Conservation (phyloP, 2,797 vertebrate species). For the Takifugu ocellatus region DNA sequence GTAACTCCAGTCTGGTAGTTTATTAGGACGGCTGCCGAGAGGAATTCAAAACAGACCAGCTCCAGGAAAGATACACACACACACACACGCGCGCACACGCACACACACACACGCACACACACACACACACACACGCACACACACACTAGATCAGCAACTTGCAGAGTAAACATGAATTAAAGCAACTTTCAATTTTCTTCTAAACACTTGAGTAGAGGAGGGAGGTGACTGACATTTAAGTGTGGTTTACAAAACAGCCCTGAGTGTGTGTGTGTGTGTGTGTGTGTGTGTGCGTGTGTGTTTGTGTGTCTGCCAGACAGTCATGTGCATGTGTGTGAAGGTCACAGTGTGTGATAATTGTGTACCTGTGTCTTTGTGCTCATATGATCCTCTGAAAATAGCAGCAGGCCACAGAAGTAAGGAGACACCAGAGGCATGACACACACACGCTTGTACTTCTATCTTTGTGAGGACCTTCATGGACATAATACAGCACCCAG, state of each 20-base stretch:
- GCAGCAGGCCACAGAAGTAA: constrained; percentile 49
- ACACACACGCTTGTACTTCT: constrained; percentile 28
- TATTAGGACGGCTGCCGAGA: constrained; percentile 75
- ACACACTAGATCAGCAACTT: constrained; percentile 2
- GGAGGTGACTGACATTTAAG: constrained; percentile 40
- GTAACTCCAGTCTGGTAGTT: constrained; percentile 22
- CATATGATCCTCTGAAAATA: constrained; percentile 63
- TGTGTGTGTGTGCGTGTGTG: constrained; percentile 18
- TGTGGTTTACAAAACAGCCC: constrained; percentile 43
- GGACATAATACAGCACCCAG: too few species aligned
- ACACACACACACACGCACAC: constrained; percentile 22
- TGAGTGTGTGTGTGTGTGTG: constrained; percentile 20
- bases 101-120: constrained; percentile 4
- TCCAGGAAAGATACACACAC: constrained; percentile 26
- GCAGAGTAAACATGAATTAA: too few species aligned
- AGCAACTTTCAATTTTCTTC: too few species aligned
- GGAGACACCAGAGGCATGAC: constrained; percentile 49
- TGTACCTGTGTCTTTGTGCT: constrained; percentile 36
- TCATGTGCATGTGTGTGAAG: constrained; percentile 22
- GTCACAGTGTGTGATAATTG: constrained; percentile 24
- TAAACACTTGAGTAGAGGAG: neutral
- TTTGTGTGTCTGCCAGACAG: constrained; percentile 20
- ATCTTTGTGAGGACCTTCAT: too few species aligned
- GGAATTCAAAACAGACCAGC: constrained; percentile 76
- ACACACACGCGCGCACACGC: constrained; percentile 6